Base-by-base conservation (phyloP, 2,113 vertebrate genomes). In the Eretmochelys imbricata region DNA sequence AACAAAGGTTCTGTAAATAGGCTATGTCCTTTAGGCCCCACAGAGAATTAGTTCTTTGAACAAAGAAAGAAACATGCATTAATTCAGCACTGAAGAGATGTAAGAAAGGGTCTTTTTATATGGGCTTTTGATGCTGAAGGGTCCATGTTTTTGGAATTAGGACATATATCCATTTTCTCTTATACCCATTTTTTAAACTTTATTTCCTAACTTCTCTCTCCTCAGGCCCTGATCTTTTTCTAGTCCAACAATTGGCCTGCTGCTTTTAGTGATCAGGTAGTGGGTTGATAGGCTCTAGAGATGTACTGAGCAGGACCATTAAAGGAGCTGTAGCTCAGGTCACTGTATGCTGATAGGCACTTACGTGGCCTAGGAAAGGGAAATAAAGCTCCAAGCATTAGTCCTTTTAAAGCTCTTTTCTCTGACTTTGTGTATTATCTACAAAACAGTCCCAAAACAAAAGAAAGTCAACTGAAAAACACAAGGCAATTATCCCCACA, bases 241-340 rank as follows among this genome's bases (percentile, higher is more conserved):
- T 46, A 46, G 42, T 48, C 55, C 90, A 49, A 8, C 25, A 38
- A 55, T 10, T 87, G 3, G 1, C 59, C 24, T 87, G 69, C 79
- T 25, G 6, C 51, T 6, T 5, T 42, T 62, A 24, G 25, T 53
- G 6, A 57, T 53, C 27, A 84, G 19, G 35, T 31, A 38, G 5
- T 55, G 46, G 5, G 5, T 20, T 72, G 9, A 93, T 82, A 72
- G 69, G 49, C 5, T 90, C 29, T 57, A 65, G 42, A 4, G 42
- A 4, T 2, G 25, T 51, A 57, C 65, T 1, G 0, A 42, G 48
- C 0, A 75, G 65, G 59, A 29, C 31, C 35, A 14, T 4, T 11
- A n/a, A 59, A 59, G 53, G 8, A 46, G 69, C 22, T 14, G 8
- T 24, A 12, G n/a, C 82, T 69, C 51, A 6, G 0, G 0, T 14